Percentiles rank a stretch among this genome's conserved stretches.
Evolutionary conservation across 1,140 invertebrate genomes (phyloP).

Genomic region (Eulimnadia texana): DNA sequence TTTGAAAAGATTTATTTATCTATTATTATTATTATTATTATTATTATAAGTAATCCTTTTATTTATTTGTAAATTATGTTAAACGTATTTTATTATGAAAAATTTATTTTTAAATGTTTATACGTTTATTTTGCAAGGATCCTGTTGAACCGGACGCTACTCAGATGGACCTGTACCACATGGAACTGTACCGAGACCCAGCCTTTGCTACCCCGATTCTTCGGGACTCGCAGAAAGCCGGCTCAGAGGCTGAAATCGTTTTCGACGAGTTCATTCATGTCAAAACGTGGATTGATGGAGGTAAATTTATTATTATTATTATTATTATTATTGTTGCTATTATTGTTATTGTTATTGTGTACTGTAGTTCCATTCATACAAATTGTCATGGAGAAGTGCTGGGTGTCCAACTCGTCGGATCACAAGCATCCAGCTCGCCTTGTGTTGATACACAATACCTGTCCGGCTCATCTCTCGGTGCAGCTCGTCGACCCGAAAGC

Average conservation of each 20-base stretch:
- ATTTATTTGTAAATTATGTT: too few relatives aligned
- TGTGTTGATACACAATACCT: conserved; percentile 22
- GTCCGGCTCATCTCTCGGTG: conserved; percentile 21
- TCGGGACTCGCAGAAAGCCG: background rate
- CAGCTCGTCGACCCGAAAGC: conserved; percentile 12
- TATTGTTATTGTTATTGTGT: background rate
- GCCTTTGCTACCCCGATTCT: conserved; percentile 4
- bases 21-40: too few relatives aligned
- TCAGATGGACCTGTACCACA: conserved; percentile 19
- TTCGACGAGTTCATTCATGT: conserved; percentile 21
- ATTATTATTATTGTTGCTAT: background rate
- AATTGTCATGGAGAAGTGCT: conserved; percentile 25
- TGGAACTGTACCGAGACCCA: conserved; percentile 21
- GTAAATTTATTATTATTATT: conserved; percentile 17
- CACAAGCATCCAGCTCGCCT: conserved; percentile 6
- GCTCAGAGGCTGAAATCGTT: conserved; percentile 13
- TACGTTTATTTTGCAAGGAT: conserved; percentile 1
- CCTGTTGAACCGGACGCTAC: background rate
- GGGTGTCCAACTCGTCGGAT: conserved; percentile 22
- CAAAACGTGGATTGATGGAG: conserved; percentile 22
- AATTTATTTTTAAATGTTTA: background rate
- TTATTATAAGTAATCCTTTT: too few relatives aligned
- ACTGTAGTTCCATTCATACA: conserved; percentile 21
- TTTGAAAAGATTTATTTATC: too few relatives aligned
- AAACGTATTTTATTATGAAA: too few relatives aligned